phyloP scores from a whole-genome alignment of 2,113 vertebrate species.

The Erinaceus europaeus region DNA sequence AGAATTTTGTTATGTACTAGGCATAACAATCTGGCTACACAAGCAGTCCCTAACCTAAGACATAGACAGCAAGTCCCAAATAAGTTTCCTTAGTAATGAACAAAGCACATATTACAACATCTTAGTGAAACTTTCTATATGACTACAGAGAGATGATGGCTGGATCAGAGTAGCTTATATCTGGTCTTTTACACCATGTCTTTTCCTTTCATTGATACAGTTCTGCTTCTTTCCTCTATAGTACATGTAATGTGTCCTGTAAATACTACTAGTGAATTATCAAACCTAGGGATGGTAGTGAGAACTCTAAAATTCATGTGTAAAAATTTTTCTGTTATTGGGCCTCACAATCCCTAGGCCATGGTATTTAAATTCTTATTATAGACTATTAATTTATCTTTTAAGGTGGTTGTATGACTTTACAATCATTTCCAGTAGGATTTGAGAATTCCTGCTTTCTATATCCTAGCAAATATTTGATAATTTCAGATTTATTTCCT shows the following conservation, averaged over 20 bases:
- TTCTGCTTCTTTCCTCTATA: background rate
- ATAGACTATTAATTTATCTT: background rate
- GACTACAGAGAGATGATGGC: background rate
- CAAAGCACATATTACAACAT: background rate
- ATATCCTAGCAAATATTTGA: background rate
- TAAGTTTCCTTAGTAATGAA: background rate
- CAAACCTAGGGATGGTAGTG: background rate
- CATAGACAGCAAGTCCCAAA: background rate
- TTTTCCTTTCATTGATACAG: background rate
- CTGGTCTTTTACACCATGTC: background rate
- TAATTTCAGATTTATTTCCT: background rate
- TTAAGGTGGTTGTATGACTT: background rate
- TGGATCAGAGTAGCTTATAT: background rate
- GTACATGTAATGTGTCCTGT: background rate
- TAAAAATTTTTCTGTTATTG: constrained; percentile 1
- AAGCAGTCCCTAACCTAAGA: background rate
- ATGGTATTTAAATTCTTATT: background rate
- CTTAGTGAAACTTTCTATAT: background rate
- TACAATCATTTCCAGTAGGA: background rate
- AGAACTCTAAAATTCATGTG: background rate
- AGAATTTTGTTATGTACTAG: background rate
- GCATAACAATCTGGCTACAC: background rate
- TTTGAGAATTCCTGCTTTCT: background rate
- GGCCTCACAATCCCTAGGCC: background rate
- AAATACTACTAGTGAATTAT: background rate